Base-by-base conservation (phyloP, 2,888 invertebrate genomes). In the Aproaerema taeniolella region DNA sequence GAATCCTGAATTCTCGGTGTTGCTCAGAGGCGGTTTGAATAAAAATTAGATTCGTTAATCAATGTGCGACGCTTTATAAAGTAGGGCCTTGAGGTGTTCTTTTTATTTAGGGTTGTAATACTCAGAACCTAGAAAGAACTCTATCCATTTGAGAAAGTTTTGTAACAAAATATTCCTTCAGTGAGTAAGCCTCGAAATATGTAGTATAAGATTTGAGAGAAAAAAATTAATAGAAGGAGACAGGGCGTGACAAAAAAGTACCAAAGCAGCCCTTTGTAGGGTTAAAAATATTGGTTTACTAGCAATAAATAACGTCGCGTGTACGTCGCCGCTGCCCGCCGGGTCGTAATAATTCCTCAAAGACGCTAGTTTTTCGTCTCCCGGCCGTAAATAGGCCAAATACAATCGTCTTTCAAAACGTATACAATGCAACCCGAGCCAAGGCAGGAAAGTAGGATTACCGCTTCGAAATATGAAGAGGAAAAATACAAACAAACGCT, bases 261-360 rank as follows among this genome's bases (percentile, higher is more conserved):
- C n/a, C n/a, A n/a, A n/a, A n/a, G n/a, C n/a, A 20, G 4, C 34
- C 25, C 25, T 15, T 24, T 11, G 3, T 34, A 12, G 17, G 17
- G 17, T 32, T 32, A 17, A 32, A 13, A 13, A 25, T 13, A 5
- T 14, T 24, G n/a, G n/a, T n/a, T n/a, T n/a, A n/a, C n/a, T n/a
- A n/a, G 34, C 56, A 50, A 58, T 58, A 55, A 58, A 58, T 58
- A 55, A 56, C 50, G 50, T 56, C 42, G 46, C 43, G 45, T 40
- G 45, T 36, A 16, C 30, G 25, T 31, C 38, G 40, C 16, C 41
- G 35, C 8, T 6, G 25, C 15, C 26, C 11, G 37, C 13, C 28
- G 13, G n/a, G 14, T 11, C 41, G 29, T 41, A 33, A 37, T 37
- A 37, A 36, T 41, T 54, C 47, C 40, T 48, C 39, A 51, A 37